phyloP scores from a whole-genome alignment of 1,140 invertebrate species.

The Diachasma alloeum region DNA sequence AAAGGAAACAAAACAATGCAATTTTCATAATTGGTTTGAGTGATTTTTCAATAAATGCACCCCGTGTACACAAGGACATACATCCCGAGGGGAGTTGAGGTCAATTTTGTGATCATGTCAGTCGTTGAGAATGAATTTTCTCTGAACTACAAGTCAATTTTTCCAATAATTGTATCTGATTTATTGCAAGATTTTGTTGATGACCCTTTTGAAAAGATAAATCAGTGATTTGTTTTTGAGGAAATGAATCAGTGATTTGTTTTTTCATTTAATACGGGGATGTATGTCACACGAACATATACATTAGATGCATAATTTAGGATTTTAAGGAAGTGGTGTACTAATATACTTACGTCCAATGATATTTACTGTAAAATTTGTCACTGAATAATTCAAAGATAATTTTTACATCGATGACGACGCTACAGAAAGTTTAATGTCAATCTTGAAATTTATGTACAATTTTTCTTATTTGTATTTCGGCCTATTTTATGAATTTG shows the following conservation, averaged over 20 bases:
- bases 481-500: not conserved
- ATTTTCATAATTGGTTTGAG: not conserved
- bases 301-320: not conserved
- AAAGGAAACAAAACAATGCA: not conserved
- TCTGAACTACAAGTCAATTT: not conserved
- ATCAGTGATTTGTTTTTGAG: not conserved
- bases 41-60: not conserved
- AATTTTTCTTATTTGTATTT: not conserved
- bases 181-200: not conserved
- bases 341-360: not conserved
- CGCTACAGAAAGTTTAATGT: not conserved
- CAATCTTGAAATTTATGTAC: not conserved
- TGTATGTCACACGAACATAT: not conserved
- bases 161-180: not conserved
- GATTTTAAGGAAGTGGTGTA: not conserved
- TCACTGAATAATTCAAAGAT: not conserved
- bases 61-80: not conserved
- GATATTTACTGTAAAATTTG: not conserved
- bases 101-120: not conserved
- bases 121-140: not conserved
- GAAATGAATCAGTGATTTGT: not conserved
- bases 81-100: not conserved
- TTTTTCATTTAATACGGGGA: not conserved
- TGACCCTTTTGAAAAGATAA: not conserved
- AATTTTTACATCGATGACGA: not conserved